phyloP scores from a whole-genome alignment of 1,140 invertebrate genomes.

The Limonius californicus region DNA sequence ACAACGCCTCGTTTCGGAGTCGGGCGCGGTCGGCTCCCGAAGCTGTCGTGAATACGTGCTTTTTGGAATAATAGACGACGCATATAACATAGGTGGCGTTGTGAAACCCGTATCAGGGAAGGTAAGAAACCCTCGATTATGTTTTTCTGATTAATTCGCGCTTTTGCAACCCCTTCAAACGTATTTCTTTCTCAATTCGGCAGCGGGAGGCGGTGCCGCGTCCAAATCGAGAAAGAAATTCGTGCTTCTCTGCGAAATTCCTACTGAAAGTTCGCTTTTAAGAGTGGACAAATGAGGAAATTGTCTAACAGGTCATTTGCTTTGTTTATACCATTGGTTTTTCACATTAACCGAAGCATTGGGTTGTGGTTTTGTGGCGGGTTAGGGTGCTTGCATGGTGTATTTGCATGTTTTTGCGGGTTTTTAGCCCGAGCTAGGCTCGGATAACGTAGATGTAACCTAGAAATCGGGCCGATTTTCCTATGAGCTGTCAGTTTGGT shows the following conservation, averaged over 20 bases:
- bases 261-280: constrained; percentile 15
- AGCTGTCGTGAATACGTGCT: constrained; percentile 25
- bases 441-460: constrained; percentile 13
- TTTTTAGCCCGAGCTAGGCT: background rate
- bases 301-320: constrained; percentile 28
- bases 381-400: background rate
- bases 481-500: constrained; percentile 22
- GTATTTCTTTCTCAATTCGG: constrained; percentile 21
- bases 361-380: background rate
- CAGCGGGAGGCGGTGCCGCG: background rate
- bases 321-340: constrained; percentile 25
- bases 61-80: constrained; percentile 24
- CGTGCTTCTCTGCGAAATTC: background rate
- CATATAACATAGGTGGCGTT: constrained; percentile 26
- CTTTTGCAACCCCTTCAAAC: constrained; percentile 11
- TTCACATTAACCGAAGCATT: constrained; percentile 19
- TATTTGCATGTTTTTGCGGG: background rate
- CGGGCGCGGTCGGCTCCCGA: constrained; percentile 11
- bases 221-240: constrained; percentile 17
- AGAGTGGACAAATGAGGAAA: constrained; percentile 22
- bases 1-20: constrained; percentile 6
- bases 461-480: constrained; percentile 20
- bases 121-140: constrained; percentile 25
- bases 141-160: constrained; percentile 23
- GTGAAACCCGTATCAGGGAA: constrained; percentile 25